phyloP scores from a whole-genome alignment of 2,113 vertebrate genomes.

The Lagopus leucura region DNA sequence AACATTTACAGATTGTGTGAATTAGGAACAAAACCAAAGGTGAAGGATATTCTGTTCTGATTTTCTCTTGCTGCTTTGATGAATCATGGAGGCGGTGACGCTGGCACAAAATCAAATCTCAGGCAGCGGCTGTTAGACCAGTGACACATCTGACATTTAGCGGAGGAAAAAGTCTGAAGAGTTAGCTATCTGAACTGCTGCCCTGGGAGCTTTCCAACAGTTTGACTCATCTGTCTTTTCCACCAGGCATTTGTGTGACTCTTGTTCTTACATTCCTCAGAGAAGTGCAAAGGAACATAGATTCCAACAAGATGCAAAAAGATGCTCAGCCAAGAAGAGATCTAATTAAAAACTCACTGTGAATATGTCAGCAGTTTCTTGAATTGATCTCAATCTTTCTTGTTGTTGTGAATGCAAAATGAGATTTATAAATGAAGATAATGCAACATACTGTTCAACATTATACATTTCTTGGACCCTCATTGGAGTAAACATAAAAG shows the following conservation, averaged over 20 bases:
- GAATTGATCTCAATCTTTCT: slow-evolving; percentile 72
- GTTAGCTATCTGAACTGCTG: slow-evolving; percentile 8
- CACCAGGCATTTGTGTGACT: slow-evolving; percentile 21
- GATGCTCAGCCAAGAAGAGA: not conserved
- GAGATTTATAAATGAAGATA: slow-evolving; percentile 80
- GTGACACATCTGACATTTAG: slow-evolving; percentile 43
- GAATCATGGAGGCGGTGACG: not conserved
- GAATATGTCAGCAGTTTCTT: slow-evolving; percentile 76
- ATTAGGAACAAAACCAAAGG: not conserved
- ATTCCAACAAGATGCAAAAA: slow-evolving; percentile 25
- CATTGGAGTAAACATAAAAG: not conserved
- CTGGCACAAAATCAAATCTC: slow-evolving; percentile 23
- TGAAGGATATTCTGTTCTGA: not conserved
- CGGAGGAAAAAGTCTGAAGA: not conserved
- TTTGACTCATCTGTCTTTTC: slow-evolving; percentile 57
- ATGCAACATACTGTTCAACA: slow-evolving; percentile 12
- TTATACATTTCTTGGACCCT: not conserved
- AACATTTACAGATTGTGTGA: not conserved
- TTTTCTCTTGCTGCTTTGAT: not conserved
- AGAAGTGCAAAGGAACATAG: not conserved
- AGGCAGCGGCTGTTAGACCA: not conserved
- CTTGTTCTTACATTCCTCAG: not conserved
- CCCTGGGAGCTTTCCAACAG: slow-evolving; percentile 35
- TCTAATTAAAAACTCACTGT: slow-evolving; percentile 44
- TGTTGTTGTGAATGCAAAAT: slow-evolving; percentile 75